These are phyloP conservation scores for Nebria salina DNA, from an alignment of 2,888 invertebrate genomes.

Conservation along the genomic window DNA sequence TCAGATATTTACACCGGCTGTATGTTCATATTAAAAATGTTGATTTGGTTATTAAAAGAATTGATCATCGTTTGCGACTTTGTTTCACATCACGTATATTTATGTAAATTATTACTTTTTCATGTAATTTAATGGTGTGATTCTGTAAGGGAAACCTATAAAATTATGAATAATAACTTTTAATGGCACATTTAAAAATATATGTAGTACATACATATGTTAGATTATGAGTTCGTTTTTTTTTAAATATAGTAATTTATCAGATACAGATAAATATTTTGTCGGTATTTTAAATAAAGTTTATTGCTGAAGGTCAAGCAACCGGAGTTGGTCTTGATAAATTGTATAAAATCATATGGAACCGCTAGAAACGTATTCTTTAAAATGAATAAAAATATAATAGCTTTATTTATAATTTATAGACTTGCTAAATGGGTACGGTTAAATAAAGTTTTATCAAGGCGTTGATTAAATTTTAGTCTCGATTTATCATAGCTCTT, in stretches of 20 bases:
- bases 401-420: neutral
- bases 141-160: too few relatives aligned
- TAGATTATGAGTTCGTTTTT: too few relatives aligned
- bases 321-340: too few relatives aligned
- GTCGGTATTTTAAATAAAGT: too few relatives aligned
- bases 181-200: too few relatives aligned
- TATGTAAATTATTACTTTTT: neutral
- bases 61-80: neutral
- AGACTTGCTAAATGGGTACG: neutral
- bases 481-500: neutral
- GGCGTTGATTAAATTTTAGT: neutral
- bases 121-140: too few relatives aligned
- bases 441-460: neutral
- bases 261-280: too few relatives aligned
- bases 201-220: too few relatives aligned
- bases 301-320: too few relatives aligned
- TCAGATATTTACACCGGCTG: neutral
- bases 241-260: too few relatives aligned
- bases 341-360: too few relatives aligned
- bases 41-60: neutral
- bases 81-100: neutral
- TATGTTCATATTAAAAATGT: neutral
- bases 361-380: neutral
- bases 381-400: neutral
- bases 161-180: too few relatives aligned